These are phyloP conservation scores for Pachycephus smyrnensis DNA, from an alignment of 2,888 invertebrate genomes.

Conservation along the genomic window DNA sequence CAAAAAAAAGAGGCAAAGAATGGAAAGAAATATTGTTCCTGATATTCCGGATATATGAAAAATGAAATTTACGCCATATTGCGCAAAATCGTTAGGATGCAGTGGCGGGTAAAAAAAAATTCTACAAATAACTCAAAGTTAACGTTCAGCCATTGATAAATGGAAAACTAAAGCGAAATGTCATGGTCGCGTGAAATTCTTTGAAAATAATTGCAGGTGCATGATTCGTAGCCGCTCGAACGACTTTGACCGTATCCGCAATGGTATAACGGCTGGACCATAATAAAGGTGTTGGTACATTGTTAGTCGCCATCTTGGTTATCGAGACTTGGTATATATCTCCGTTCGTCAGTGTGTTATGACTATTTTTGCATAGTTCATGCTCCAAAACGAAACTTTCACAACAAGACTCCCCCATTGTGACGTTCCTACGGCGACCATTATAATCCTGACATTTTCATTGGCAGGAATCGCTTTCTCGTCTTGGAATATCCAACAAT, in stretches of 20 bases:
- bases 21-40: background rate
- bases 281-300: background rate
- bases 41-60: background rate
- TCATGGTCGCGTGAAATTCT: background rate
- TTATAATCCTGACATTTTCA: background rate
- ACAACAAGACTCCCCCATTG: background rate
- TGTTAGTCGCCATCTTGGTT: background rate
- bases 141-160: background rate
- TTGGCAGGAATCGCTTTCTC: background rate
- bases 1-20: background rate
- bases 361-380: background rate
- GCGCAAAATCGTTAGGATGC: background rate
- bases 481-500: background rate
- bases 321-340: background rate
- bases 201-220: background rate
- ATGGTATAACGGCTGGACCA: background rate
- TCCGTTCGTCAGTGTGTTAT: background rate
- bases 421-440: background rate
- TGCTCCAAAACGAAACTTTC: constrained; percentile 6
- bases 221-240: background rate
- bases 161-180: background rate
- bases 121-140: background rate
- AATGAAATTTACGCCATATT: background rate
- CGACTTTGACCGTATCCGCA: background rate
- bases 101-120: background rate